These are phyloP conservation scores for Iguana delicatissima DNA, from an alignment of 2,797 vertebrate species.

Conservation along the genomic window DNA sequence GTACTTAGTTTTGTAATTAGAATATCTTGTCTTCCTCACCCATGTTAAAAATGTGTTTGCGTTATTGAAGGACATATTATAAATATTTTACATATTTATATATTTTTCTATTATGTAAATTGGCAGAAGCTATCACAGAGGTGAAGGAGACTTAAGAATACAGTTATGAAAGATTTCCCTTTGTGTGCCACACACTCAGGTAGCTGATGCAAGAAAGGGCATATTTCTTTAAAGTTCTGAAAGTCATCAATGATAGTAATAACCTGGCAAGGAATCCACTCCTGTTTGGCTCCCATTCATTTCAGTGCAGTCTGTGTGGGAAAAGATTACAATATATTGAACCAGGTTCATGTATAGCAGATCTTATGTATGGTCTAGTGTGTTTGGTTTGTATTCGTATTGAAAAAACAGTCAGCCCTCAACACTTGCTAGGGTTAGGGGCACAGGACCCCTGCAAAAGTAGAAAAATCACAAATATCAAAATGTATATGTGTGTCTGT, in stretches of 20 bases:
- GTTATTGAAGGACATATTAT: slow-evolving; percentile 74
- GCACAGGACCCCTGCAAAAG: no score
- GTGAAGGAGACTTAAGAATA: slow-evolving; percentile 74
- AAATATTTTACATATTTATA: slow-evolving; percentile 73
- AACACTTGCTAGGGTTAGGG: no score
- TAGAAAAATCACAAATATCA: no score
- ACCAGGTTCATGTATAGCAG: background rate
- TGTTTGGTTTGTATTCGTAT: background rate
- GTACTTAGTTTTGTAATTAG: slow-evolving; percentile 61
- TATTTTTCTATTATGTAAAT: slow-evolving; percentile 73
- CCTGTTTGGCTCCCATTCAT: background rate
- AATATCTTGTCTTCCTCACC: slow-evolving; percentile 63
- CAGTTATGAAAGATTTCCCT: slow-evolving; percentile 59
- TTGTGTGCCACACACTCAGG: slow-evolving; percentile 47
- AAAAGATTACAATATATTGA: background rate
- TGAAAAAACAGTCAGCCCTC: no score
- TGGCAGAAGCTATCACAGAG: slow-evolving; percentile 61
- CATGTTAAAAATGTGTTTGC: slow-evolving; percentile 65
- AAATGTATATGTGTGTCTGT: no score
- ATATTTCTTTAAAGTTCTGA: slow-evolving; percentile 48
- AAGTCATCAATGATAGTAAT: slow-evolving; percentile 23
- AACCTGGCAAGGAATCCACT: background rate
- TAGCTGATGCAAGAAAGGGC: slow-evolving; percentile 50
- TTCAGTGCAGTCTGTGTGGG: background rate
- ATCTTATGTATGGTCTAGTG: background rate